A percentile compares a stretch with the other conserved stretches of the same genome.
phyloP scores from a whole-genome alignment of 2,888 invertebrate species.

The Aporophyla lueneburgensis region DNA sequence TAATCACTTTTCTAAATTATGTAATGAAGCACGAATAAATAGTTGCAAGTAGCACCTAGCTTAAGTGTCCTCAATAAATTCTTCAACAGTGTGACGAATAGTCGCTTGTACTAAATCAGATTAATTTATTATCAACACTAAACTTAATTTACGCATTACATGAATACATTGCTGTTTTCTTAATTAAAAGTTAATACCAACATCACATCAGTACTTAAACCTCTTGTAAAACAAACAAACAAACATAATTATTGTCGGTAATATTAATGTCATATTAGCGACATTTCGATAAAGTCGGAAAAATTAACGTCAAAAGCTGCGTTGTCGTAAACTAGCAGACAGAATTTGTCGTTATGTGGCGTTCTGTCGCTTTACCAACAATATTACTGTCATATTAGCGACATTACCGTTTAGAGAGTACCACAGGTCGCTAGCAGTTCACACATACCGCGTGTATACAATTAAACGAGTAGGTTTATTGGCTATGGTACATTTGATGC shows the following conservation, averaged over 20 bases:
- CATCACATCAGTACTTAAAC: not conserved
- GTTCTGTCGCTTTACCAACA: conserved; percentile 40
- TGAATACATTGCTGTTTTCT: not conserved
- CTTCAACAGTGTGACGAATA: not conserved
- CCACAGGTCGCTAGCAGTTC: conserved; percentile 72
- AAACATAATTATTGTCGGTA: conserved; percentile 1
- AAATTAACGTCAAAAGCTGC: conserved; percentile 25
- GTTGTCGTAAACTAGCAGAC: conserved; percentile 19
- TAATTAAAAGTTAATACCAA: not conserved
- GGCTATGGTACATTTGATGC: conserved; percentile 45
- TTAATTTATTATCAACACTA: not conserved
- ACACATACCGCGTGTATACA: conserved; percentile 78
- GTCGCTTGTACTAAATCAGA: not conserved
- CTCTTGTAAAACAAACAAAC: not conserved
- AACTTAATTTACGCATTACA: not conserved
- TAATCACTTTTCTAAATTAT: not conserved
- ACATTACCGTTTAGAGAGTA: conserved; percentile 35
- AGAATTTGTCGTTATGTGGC: conserved; percentile 21
- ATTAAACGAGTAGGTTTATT: conserved; percentile 78
- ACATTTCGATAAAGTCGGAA: not conserved
- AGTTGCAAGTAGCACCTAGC: not conserved
- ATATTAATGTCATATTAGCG: conserved; percentile 41
- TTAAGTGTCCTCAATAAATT: not conserved
- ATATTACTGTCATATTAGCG: conserved; percentile 65
- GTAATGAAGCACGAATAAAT: no score